phyloP scores from a whole-genome alignment of 1,140 invertebrate genomes.

The Trichomalopsis sarcophagae region DNA sequence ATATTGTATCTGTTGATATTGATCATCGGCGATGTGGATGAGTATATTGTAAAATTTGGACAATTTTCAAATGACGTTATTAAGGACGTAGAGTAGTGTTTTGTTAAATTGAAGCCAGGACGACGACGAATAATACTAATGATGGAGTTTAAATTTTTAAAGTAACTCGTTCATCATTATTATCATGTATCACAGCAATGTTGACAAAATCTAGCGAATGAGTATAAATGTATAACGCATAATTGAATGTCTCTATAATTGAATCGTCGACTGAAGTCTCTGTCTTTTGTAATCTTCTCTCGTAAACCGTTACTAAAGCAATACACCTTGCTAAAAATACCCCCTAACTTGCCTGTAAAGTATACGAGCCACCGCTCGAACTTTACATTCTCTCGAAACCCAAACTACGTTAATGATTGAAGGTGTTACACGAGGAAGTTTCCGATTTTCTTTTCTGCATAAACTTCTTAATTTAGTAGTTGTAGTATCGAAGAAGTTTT shows the following conservation, averaged over 20 bases:
- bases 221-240: too few species aligned
- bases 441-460: background rate
- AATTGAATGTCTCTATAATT: too few species aligned
- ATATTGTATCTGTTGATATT: background rate
- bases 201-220: too few species aligned
- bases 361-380: background rate
- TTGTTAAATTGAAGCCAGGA: too few species aligned
- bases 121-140: too few species aligned
- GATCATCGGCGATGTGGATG: background rate
- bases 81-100: background rate
- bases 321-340: background rate
- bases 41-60: background rate
- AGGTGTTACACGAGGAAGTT: background rate
- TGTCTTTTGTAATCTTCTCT: background rate
- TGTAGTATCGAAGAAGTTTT: background rate
- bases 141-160: too few species aligned
- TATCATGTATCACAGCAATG: too few species aligned
- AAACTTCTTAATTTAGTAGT: background rate
- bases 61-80: background rate
- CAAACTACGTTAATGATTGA: background rate
- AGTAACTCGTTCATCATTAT: too few species aligned
- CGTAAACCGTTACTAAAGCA: too few species aligned
- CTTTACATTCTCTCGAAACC: background rate
- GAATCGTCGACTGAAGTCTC: background rate
- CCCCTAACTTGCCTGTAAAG: background rate